A percentile compares a stretch with the other conserved stretches of the same genome.
Evolutionary conservation across 2,797 vertebrate species (phyloP).

Genomic region (Adelosebastes latens): DNA sequence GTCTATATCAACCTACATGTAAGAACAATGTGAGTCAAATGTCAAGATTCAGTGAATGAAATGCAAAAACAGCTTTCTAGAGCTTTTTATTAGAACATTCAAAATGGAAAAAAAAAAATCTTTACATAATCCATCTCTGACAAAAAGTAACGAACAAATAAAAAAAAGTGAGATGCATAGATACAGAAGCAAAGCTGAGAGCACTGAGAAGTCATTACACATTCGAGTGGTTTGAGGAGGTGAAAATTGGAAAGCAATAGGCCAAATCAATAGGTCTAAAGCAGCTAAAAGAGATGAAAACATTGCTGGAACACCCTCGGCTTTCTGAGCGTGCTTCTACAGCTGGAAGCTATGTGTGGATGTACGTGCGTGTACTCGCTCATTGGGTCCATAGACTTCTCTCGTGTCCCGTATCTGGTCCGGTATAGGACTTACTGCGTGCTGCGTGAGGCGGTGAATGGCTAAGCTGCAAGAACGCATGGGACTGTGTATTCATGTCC

Average conservation of each 20-base stretch:
- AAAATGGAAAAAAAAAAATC: conserved; percentile 59
- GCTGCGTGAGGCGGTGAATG: conserved; percentile 21
- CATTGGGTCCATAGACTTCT: conserved; percentile 62
- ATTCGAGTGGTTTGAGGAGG: conserved; percentile 41
- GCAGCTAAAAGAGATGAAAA: conserved; percentile 37
- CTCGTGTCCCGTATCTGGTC: conserved; percentile 54
- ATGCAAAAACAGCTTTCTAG: conserved; percentile 47
- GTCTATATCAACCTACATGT: background rate
- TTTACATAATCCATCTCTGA: conserved; percentile 68
- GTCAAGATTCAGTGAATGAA: background rate
- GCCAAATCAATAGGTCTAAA: conserved; percentile 35
- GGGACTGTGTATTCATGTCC: conserved; percentile 62
- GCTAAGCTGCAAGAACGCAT: conserved; percentile 36
- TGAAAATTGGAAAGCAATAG: conserved; percentile 29
- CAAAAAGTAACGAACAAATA: conserved; percentile 54
- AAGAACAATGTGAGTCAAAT: background rate
- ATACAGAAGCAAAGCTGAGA: conserved; percentile 53
- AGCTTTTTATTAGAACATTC: conserved; percentile 81
- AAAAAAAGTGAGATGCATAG: conserved; percentile 49
- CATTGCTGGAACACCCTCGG: background rate
- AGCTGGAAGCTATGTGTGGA: conserved; percentile 25
- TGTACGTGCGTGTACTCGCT: conserved; percentile 39
- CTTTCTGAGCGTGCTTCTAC: conserved; percentile 36
- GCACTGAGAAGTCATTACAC: conserved; percentile 51
- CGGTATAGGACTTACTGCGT: conserved; percentile 28